Base-by-base conservation (phyloP, 2,113 vertebrate genomes). In the Gorsachius goisagi region DNA sequence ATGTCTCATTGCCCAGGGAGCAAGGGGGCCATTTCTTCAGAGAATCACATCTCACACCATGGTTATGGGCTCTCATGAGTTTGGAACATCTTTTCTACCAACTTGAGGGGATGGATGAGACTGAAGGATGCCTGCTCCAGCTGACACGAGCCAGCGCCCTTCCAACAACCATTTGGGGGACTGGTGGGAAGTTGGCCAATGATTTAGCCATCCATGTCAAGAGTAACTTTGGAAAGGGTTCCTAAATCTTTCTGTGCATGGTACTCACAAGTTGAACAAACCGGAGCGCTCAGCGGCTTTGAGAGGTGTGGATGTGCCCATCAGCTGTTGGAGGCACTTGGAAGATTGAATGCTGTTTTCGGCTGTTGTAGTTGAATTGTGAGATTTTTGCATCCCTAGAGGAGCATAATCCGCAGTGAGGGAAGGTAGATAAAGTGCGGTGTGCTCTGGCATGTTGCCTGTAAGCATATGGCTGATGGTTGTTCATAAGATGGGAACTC, bases 401-500 rank as follows among this genome's bases (percentile, higher is more conserved):
- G 77, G 44, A 73, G 6, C 5, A 3, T n/a, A 39, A 76, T 62
- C 73, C 85, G 62, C 15, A 47, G 32, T 15, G 79, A 67, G 93
- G 60, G 64, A 77, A 89, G 59, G 83, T 64, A 62, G 91, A 59
- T 84, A 50, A 89, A 89, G 78, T 56, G 44, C 66, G 12, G 63
- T 27, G 47, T 76, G 78, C 85, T 83, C 82, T 88, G 88, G 75
- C 75, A 7, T 47, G 64, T 44, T 92, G 85, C 68, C 88, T 85
- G 64, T 71, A 81, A 78, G 60, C 72, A 16, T 44, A 66, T 90
- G 92, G 88, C 73, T 85, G 68, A 14, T 84, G 53, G 49, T 39
- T 80, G 75, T 67, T 93, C 67, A 4, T 73, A 59, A 91, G 62
- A 55, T 52, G 62, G 63, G 78, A 91, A 55, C 89, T 88, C 93